A percentile compares a stretch with the other conserved stretches of the same genome.
Evolutionary conservation across 2,113 vertebrate species (phyloP).

Genomic region (Rhabdornis inornatus): DNA sequence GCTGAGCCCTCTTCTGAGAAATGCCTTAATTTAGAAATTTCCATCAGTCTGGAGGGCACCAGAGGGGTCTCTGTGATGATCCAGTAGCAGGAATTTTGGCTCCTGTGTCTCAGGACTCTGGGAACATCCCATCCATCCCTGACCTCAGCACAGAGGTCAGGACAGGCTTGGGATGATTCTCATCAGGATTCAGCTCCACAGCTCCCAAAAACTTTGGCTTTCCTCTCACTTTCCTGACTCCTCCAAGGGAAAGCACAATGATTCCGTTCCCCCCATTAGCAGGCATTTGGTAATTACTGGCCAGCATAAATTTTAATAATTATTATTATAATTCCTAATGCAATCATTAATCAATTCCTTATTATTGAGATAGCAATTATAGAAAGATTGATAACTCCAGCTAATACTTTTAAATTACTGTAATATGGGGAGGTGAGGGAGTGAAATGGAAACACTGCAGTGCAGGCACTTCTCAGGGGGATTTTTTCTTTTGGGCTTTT

Average conservation of each 20-base stretch:
- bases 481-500: neutral
- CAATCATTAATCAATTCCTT: slow-evolving; percentile 40
- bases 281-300: neutral
- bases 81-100: neutral
- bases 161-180: neutral
- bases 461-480: neutral
- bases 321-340: slow-evolving; percentile 25
- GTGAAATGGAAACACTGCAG: neutral
- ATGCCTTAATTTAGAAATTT: neutral
- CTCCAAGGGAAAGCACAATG: neutral
- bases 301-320: slow-evolving; percentile 44
- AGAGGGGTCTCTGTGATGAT: neutral
- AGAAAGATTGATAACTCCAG: slow-evolving; percentile 17
- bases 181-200: neutral
- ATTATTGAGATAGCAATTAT: slow-evolving; percentile 23
- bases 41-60: neutral
- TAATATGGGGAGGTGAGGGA: slow-evolving; percentile 1
- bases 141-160: neutral
- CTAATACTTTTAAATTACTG: slow-evolving; percentile 28
- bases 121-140: neutral
- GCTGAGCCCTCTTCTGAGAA: neutral
- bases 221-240: neutral
- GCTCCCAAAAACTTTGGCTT: neutral
- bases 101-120: accelerated
- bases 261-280: neutral